These are phyloP conservation scores for Hirtodrosophila cameraria DNA, from an alignment of 2,888 invertebrate genomes.

Conservation along the genomic window DNA sequence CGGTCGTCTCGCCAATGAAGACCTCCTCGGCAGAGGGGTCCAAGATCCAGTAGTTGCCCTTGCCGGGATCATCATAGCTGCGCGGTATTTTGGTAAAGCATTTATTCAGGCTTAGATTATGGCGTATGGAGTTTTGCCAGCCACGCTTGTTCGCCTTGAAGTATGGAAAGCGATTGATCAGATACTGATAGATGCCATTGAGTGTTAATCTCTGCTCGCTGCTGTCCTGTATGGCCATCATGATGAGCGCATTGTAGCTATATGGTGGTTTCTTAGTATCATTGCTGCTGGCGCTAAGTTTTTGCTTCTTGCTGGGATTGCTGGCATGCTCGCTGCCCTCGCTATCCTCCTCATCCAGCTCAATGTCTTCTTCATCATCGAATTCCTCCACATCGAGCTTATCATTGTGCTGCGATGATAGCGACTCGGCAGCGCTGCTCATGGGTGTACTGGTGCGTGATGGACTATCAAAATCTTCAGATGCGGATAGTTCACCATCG, in stretches of 20 bases:
- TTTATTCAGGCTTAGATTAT: conserved; percentile 98
- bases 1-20: conserved; percentile 98
- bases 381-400: conserved; percentile 57
- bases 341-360: conserved; percentile 62
- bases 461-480: conserved; percentile 81
- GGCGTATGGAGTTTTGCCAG: conserved; percentile 99
- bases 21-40: conserved; percentile 99
- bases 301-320: conserved; percentile 68
- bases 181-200: conserved; percentile 99
- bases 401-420: conserved; percentile 67
- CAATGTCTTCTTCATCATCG: conserved; percentile 64
- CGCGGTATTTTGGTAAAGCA: conserved; percentile 99
- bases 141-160: conserved; percentile 98
- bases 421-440: conserved; percentile 81
- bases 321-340: conserved; percentile 53
- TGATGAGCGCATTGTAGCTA: conserved; percentile 99
- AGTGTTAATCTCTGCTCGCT: conserved; percentile 96
- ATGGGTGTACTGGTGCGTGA: conserved; percentile 83
- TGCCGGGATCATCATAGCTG: conserved; percentile 99
- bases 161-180: conserved; percentile 99
- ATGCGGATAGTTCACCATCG: conserved; percentile 79
- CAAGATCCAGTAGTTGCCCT: conserved; percentile 99
- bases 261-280: conserved; percentile 95
- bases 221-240: conserved; percentile 99
- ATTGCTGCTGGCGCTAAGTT: conserved; percentile 53